Percentiles rank a stretch among this genome's conserved stretches.
Evolutionary conservation across 2,888 invertebrate species (phyloP).

Genomic region (Diarsia dahlii): DNA sequence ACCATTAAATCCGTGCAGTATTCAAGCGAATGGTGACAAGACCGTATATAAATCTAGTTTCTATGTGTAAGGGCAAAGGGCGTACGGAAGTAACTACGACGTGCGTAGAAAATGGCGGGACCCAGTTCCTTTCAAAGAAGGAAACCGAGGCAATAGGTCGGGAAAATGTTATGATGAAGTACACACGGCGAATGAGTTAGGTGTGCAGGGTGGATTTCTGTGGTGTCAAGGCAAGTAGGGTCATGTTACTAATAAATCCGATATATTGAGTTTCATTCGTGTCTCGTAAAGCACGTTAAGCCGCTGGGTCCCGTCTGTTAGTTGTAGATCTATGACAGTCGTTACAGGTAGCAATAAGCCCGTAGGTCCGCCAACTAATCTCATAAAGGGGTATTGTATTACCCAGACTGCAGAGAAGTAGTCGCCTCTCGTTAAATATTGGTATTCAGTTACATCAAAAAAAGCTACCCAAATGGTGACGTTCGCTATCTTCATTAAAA

Average conservation of each 20-base stretch:
- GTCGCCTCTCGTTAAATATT: no score
- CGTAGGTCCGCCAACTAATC: no score
- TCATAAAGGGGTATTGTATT: no score
- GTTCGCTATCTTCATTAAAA: no score
- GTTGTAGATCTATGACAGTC: no score
- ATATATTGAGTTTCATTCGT: no score
- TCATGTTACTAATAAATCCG: neutral
- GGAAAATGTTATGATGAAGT: conserved; percentile 39
- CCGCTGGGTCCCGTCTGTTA: no score
- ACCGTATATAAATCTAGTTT: conserved; percentile 50
- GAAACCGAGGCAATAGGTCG: conserved; percentile 50
- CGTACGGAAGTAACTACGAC: conserved; percentile 32
- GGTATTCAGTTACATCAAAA: no score
- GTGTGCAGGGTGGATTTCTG: neutral
- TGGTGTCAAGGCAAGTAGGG: neutral
- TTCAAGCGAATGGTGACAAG: conserved; percentile 27
- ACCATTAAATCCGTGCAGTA: conserved; percentile 21
- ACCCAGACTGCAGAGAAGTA: no score
- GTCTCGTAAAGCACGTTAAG: no score
- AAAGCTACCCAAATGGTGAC: no score
- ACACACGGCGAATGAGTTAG: neutral
- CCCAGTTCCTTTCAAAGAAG: conserved; percentile 47
- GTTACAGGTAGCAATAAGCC: no score
- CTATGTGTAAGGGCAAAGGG: conserved; percentile 23
- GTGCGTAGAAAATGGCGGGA: conserved; percentile 43